Evolutionary conservation across 2,113 vertebrate species (phyloP).

Genomic region (Neolamprologus toae): DNA sequence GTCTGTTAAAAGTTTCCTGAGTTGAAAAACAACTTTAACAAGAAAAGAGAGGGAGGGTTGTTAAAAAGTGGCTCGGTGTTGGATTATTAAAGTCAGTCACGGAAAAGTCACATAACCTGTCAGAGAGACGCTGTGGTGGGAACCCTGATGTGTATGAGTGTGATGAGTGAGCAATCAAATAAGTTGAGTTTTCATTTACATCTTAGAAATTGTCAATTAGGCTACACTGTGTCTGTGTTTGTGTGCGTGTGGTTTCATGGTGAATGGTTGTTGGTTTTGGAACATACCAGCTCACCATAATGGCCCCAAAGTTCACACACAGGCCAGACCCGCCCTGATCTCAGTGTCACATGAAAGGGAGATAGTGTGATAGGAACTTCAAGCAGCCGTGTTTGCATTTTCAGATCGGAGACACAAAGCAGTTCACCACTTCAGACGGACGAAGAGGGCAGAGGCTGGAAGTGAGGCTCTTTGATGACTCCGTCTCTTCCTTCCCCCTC

Average conservation of each 20-base stretch:
- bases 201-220: background rate
- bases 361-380: background rate
- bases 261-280: background rate
- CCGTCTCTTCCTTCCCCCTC: slow-evolving; percentile 81
- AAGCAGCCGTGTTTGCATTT: slow-evolving; percentile 17
- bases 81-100: background rate
- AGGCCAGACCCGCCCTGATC: background rate
- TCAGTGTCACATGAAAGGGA: background rate
- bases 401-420: slow-evolving; percentile 83
- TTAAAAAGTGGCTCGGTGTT: background rate
- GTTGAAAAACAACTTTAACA: background rate
- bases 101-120: background rate
- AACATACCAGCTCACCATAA: background rate
- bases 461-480: slow-evolving; percentile 88
- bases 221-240: background rate
- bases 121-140: background rate
- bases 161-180: background rate
- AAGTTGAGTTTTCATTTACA: background rate
- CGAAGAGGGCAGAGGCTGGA: slow-evolving; percentile 91
- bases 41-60: background rate
- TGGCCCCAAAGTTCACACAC: background rate
- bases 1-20: background rate
- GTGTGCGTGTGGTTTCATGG: background rate
- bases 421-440: slow-evolving; percentile 84
- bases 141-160: background rate